Evolutionary conservation across 2,797 vertebrate genomes (phyloP).

Genomic region (Botia kubotai): DNA sequence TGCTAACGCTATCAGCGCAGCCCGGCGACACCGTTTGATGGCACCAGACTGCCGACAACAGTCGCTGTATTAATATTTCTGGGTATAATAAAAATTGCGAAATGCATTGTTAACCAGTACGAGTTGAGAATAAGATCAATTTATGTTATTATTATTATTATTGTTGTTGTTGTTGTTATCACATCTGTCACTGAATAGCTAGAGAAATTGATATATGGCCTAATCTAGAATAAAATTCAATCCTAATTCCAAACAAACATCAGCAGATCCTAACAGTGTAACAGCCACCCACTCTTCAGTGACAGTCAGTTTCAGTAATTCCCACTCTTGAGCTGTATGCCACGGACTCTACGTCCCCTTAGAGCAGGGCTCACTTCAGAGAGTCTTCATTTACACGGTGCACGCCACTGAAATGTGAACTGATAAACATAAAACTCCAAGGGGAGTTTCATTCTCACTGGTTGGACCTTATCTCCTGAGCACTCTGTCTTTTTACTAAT

Average conservation of each 20-base stretch:
- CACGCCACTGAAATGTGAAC: conserved; percentile 16
- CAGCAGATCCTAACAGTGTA: not conserved
- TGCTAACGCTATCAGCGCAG: conserved; percentile 58
- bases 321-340: not conserved
- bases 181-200: too few relatives aligned
- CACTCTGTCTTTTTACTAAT: conserved; percentile 87
- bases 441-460: conserved; percentile 36
- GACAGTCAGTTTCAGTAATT: conserved; percentile 1
- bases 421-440: conserved; percentile 47
- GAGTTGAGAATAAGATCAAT: too few relatives aligned
- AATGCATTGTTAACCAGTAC: too few relatives aligned
- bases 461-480: conserved; percentile 68
- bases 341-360: not conserved
- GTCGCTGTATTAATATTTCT: conserved; percentile 38
- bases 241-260: not conserved
- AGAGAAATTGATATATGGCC: not conserved
- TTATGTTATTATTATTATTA: too few relatives aligned
- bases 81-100: too few relatives aligned
- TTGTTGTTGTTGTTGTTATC: too few relatives aligned
- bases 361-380: conserved; percentile 20
- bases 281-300: not conserved
- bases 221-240: conserved; percentile 57
- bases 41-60: not conserved
- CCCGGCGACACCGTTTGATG: conserved; percentile 20
- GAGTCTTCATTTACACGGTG: conserved; percentile 39